Evolutionary conservation across 2,797 vertebrate genomes (phyloP).

Genomic region (Urophycis tenuis): DNA sequence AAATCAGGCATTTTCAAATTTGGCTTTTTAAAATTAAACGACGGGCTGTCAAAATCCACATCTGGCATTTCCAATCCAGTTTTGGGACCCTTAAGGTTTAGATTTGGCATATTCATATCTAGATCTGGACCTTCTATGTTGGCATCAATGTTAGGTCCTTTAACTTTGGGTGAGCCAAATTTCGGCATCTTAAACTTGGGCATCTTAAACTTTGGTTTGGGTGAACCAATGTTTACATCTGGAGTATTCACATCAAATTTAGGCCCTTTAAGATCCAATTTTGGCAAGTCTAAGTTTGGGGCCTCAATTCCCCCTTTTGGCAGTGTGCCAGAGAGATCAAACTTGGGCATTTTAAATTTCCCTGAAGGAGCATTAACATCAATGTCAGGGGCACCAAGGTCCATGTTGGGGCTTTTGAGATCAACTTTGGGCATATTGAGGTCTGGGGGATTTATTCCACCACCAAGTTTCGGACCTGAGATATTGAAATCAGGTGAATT

Average conservation of each 20-base stretch:
- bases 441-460: constrained; percentile 39
- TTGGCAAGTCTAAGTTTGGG: constrained; percentile 37
- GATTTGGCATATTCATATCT: not conserved
- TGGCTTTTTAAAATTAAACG: constrained; percentile 37
- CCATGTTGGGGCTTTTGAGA: constrained; percentile 27
- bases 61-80: constrained; percentile 35
- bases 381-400: constrained; percentile 29
- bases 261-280: constrained; percentile 24
- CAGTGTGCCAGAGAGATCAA: constrained; percentile 28
- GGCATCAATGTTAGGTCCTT: constrained; percentile 34
- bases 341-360: not conserved
- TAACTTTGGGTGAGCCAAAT: constrained; percentile 23
- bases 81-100: constrained; percentile 46
- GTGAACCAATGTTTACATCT: constrained; percentile 44
- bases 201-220: constrained; percentile 40
- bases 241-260: constrained; percentile 33
- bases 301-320: constrained; percentile 41
- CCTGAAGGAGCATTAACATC: constrained; percentile 28
- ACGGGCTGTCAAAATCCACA: constrained; percentile 32
- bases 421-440: constrained; percentile 38
- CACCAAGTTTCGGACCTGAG: constrained; percentile 47
- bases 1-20: constrained; percentile 27
- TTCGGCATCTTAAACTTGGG: constrained; percentile 48
- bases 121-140: constrained; percentile 38
- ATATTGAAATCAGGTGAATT: constrained; percentile 27